Evolutionary conservation across 2,113 vertebrate genomes (phyloP).

Genomic region (Colinus virginianus): DNA sequence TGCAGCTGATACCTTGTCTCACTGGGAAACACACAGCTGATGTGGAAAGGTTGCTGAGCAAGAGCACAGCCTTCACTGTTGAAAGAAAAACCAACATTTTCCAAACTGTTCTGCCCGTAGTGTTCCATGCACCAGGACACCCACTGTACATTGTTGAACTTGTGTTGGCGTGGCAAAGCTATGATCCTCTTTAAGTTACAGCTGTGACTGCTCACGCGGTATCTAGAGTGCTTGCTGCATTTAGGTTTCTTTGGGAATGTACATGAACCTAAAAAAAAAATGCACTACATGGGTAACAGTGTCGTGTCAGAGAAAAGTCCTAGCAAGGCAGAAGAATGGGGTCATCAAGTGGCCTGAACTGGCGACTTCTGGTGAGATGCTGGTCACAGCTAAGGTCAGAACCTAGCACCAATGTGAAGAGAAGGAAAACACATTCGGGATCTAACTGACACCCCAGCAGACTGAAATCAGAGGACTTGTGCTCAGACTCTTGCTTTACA

Average conservation of each 20-base stretch:
- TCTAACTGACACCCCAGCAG: neutral
- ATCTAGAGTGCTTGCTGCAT: neutral
- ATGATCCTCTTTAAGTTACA: neutral
- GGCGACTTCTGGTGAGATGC: neutral
- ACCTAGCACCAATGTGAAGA: fast-evolving
- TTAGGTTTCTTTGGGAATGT: neutral
- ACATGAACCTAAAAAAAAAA: neutral
- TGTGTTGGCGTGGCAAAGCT: neutral
- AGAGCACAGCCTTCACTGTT: neutral
- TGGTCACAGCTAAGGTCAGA: neutral
- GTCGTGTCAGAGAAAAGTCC: neutral
- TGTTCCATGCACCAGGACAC: neutral
- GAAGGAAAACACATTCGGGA: neutral
- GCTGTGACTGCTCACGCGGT: neutral
- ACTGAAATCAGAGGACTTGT: neutral
- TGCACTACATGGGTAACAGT: neutral
- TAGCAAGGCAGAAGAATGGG: neutral
- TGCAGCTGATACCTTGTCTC: fast-evolving
- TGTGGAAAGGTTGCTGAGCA: neutral
- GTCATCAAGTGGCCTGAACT: neutral
- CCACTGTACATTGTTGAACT: neutral
- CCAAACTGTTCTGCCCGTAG: neutral
- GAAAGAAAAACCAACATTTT: neutral
- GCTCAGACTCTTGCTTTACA: neutral
- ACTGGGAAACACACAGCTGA: neutral